These are phyloP conservation scores for Notothenia coriiceps DNA, from an alignment of 2,113 vertebrate species.

Conservation along the genomic window DNA sequence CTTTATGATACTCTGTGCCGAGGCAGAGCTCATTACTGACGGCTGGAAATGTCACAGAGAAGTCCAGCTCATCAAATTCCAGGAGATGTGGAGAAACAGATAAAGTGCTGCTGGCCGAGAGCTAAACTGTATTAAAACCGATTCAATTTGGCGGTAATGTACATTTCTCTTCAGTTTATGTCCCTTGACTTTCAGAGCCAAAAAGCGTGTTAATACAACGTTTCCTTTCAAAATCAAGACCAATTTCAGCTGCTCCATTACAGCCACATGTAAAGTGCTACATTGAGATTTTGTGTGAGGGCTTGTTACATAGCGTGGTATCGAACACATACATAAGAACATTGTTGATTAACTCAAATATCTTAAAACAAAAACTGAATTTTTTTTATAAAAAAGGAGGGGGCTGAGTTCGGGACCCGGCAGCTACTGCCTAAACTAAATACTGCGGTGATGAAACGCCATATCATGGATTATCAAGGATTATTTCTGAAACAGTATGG, in stretches of 20 bases:
- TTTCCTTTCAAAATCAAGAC: not conserved
- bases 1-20: not conserved
- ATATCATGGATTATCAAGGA: too few species aligned
- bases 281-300: not conserved
- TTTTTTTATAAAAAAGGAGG: too few species aligned
- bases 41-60: not conserved
- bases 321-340: too few species aligned
- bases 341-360: not conserved
- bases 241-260: not conserved
- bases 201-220: not conserved
- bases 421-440: too few species aligned
- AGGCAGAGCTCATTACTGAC: conserved; percentile 11
- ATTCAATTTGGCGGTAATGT: not conserved
- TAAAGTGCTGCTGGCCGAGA: not conserved
- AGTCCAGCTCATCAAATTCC: not conserved
- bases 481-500: too few species aligned
- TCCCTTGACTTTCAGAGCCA: not conserved
- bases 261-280: not conserved
- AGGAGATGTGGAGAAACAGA: not conserved
- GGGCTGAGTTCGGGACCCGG: too few species aligned
- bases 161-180: not conserved
- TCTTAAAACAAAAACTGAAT: not conserved
- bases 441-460: too few species aligned
- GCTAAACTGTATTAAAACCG: not conserved
- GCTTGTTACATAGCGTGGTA: not conserved